Evolutionary conservation across 2,888 invertebrate species (phyloP), one percentile per base, ranked within the genome.

Genomic region (Eupithecia abbreviata): DNA sequence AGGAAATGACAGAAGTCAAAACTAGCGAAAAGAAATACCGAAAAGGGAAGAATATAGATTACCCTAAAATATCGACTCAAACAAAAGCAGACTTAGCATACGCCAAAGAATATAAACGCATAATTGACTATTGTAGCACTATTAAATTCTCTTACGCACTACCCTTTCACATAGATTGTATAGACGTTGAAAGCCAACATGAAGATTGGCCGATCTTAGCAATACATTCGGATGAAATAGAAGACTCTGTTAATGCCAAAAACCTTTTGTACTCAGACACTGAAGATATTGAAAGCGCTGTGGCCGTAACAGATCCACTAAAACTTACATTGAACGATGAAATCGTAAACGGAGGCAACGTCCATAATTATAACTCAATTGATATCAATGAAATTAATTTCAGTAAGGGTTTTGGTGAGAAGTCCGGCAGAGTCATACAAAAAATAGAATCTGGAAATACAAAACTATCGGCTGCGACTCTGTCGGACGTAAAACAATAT

Each of bases 351-450:
- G 83, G 88, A 18, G 87, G 89, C 78, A 83, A 82, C 12, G 88
- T 90, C 80, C 81, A 79, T 42, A 83, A 86, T 77, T 85, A 84
- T 71, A 77, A 81, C 72, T 82, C 82, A 70, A 82, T 82, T 79
- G 85, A 89, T 69, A 85, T 85, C 77, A 86, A 84, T 55, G 92
- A 93, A 91, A 90, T 85, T 15, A 93, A 93, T 92, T 93, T 92
- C 91, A 91, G 87, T 90, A 93, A 91, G 95, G 95, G 95, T 95
- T 95, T 95, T 95, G 95, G 95, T 95, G 95, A 95, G 92, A 84
- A 91, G 95, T 95, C 95, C 95, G 95, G 88, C 95, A 95, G 95
- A 94, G 95, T 94, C 93, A 93, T 90, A 89, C 91, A 92, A 92
- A 90, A 92, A 93, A 92, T 89, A 85, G 88, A 88, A 89, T 88